Evolutionary conservation across 92 coral and sea anemone species (phyloP).

Genomic region (Epizoanthus scotinus): DNA sequence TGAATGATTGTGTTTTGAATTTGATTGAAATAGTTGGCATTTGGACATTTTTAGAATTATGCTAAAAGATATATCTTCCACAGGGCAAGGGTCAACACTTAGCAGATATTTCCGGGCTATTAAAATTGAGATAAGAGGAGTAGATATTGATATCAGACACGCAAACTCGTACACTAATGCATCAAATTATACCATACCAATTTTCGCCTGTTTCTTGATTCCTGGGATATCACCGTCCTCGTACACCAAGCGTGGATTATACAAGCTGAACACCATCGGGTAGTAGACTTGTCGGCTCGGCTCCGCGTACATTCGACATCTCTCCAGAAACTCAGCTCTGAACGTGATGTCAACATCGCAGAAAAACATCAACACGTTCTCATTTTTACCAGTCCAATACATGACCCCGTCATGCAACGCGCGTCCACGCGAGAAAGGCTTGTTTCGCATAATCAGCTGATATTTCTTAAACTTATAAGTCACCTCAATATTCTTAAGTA

Average conservation of each 20-base stretch:
- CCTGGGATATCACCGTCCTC: slow-evolving; percentile 69
- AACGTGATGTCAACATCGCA: slow-evolving; percentile 92
- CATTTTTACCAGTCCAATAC: slow-evolving; percentile 68
- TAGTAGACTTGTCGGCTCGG: slow-evolving; percentile 76
- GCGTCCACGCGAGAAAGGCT: slow-evolving; percentile 80
- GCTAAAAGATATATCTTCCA: too few species aligned
- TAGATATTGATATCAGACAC: too few species aligned
- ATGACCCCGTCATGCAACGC: slow-evolving; percentile 91
- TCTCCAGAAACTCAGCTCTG: slow-evolving; percentile 70
- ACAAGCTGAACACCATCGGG: slow-evolving; percentile 89
- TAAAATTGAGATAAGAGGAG: too few species aligned
- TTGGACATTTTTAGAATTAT: too few species aligned
- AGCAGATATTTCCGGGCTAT: too few species aligned
- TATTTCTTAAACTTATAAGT: slow-evolving; percentile 73
- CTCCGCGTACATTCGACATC: slow-evolving; percentile 82
- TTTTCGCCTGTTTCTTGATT: slow-evolving; percentile 61
- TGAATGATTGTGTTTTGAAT: too few species aligned
- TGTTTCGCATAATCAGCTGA: slow-evolving; percentile 73
- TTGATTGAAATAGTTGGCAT: too few species aligned
- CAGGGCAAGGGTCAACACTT: too few species aligned
- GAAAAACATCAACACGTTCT: slow-evolving; percentile 82
- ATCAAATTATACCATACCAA: slow-evolving; percentile 25
- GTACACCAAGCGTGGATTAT: slow-evolving; percentile 82
- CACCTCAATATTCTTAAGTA: slow-evolving; percentile 63
- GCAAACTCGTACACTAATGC: not conserved